phyloP scores from a whole-genome alignment of 2,797 vertebrate genomes.

The Erethizon dorsatum region DNA sequence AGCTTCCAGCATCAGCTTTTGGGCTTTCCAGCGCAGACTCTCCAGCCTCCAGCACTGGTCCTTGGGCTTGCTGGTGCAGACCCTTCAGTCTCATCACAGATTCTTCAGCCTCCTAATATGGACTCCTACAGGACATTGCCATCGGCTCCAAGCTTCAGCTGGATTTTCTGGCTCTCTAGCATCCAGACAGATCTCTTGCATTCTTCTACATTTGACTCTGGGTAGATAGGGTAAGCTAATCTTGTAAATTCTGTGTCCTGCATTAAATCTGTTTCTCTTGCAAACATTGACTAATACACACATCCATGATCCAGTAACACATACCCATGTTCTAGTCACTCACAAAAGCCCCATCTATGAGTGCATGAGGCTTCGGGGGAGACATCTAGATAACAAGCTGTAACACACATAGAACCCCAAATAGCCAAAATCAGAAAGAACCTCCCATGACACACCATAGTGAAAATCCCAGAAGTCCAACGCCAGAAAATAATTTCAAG shows the following conservation, averaged over 20 bases:
- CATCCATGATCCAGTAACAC: background rate
- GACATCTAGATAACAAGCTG: background rate
- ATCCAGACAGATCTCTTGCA: background rate
- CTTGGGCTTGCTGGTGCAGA: background rate
- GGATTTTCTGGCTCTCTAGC: background rate
- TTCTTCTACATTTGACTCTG: background rate
- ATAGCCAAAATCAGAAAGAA: background rate
- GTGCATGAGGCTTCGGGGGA: background rate
- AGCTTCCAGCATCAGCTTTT: background rate
- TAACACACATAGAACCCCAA: background rate
- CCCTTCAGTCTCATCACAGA: background rate
- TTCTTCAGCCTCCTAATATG: background rate
- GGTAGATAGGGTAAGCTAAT: background rate
- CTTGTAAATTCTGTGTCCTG: background rate
- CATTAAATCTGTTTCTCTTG: background rate
- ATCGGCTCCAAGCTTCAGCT: background rate
- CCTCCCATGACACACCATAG: background rate
- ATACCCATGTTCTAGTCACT: background rate
- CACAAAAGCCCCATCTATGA: background rate
- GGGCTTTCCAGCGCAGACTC: background rate
- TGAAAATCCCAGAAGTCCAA: background rate
- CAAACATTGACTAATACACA: background rate
- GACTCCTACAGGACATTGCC: background rate
- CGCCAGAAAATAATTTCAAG: background rate
- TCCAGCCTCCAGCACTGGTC: background rate